Evolutionary conservation across 2,888 invertebrate species (phyloP), one percentile per base, ranked within the genome.

Genomic region (Cephus nigrinus): DNA sequence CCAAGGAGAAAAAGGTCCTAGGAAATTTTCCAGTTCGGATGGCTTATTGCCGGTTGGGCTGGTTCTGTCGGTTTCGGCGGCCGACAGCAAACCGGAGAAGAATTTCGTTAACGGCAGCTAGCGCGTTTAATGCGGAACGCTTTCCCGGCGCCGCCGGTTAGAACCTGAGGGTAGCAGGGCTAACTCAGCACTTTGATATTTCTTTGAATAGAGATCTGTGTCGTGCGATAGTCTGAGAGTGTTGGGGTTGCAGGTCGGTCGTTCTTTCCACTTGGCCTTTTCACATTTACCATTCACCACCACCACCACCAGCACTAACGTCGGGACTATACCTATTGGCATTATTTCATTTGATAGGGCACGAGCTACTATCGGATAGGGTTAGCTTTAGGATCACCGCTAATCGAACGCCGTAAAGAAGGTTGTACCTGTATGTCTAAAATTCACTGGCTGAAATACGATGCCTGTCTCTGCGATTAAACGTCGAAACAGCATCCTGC

Each of bases 171-270:
- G 81, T 78, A 78, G 80, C 79, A 76, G 79, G 83, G 84, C 87
- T 83, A 87, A 85, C 87, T 88, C 88, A 86, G 88, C 88, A 86
- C 87, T 85, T 87, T 84, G 85, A 87, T 85, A 88, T 88, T 89
- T 87, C 87, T 88, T 88, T 89, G 89, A 90, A 89, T 88, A 88
- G 85, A 89, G 89, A 89, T 90, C 88, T 86, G 86, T 88, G 89
- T 81, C 88, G 85, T 75, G 84, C 84, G 90, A 90, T 90, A 89
- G 82, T 81, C 80, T 79, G 74, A 83, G 82, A 83, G 84, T 80
- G 77, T 74, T 79, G 82, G 81, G 55, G 23, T 55, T 9, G 23
- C 55, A 55, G 55, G 55, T 23, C 55, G 55, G 23, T 23, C 71
- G 71, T 71, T 71, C 31, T 55, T 23, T 55, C 55, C 55, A 55